Base-by-base conservation (phyloP, 2,888 invertebrate genomes). In the Pharmacophagus antenor region DNA sequence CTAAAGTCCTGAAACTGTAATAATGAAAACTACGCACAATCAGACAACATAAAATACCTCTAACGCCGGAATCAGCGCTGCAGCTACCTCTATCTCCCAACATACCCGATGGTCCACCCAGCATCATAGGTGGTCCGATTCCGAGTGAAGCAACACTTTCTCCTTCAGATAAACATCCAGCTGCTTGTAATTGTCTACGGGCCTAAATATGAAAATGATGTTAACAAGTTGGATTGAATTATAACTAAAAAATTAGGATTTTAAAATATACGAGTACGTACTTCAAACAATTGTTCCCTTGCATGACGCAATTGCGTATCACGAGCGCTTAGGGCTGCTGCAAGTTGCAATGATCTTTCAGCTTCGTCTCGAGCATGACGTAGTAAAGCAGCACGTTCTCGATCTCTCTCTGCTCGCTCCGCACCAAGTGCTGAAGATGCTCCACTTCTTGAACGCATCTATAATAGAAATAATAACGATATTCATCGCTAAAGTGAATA, bases 281-380 rank as follows among this genome's bases (percentile, higher is more conserved):
- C 95, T 92, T 96, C 96, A 78, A 94, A 94, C 59, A 98, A 90
- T 78, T 97, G 97, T 72, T 96, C 95, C 75, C 97, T 94, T 50
- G 97, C 93, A 72, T 96, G 95, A 72, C 95, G 93, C 58, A 98
- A 92, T 80, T 97, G 96, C 63, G 96, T 93, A 76, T 98, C 98
- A 70, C 97, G 93, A 46, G 95, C 94, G 74, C 96, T 97, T 22
- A 98, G 93, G 71, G 97, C 97, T 10, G 97, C 95, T 7, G 97
- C 96, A 47, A 98, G 91, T 61, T 95, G 94, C 63, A 97, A 91
- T 22, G 96, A 95, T 62, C 97, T 92, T 80, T 98, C 97, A 0
- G 97, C 96, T 74, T 98, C 97, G 75, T 98, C 97, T 44, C 97
- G 92, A 0, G 97, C 98, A 77, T 97, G 96, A 70, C 96, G 93